These are phyloP conservation scores for Bombus cullumanus DNA, from an alignment of 1,140 invertebrate genomes.

Conservation along the genomic window DNA sequence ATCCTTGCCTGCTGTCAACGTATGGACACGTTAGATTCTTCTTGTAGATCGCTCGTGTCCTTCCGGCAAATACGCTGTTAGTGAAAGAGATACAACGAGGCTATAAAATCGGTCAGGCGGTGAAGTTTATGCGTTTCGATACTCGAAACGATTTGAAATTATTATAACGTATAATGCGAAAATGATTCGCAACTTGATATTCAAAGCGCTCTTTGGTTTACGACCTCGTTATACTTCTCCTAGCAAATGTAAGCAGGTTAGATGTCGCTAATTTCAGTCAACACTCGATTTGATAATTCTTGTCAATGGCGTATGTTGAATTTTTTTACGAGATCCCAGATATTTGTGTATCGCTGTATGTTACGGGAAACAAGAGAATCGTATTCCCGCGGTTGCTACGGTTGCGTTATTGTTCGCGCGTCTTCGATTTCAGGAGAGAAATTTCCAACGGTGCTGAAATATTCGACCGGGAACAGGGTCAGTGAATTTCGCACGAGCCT, in stretches of 20 bases:
- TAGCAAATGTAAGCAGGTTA: neutral
- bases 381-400: neutral
- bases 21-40: neutral
- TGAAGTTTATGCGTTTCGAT: neutral
- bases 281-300: neutral
- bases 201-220: neutral
- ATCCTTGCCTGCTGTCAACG: neutral
- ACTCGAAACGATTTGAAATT: neutral
- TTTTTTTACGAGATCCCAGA: neutral
- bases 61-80: neutral
- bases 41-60: neutral
- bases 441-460: conserved; percentile 64
- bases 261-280: neutral
- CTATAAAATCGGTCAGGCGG: neutral
- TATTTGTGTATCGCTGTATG: neutral
- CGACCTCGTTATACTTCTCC: neutral
- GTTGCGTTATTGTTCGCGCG: conserved; percentile 41
- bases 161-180: neutral
- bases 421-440: conserved; percentile 64
- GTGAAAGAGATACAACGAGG: neutral
- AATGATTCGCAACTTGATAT: neutral
- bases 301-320: neutral
- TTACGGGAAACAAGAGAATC: neutral
- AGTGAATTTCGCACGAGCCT: conserved; percentile 28
- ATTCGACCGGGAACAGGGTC: conserved; percentile 38